These are phyloP conservation scores for Pteria penguin DNA, from an alignment of 2,888 invertebrate species.

Conservation along the genomic window DNA sequence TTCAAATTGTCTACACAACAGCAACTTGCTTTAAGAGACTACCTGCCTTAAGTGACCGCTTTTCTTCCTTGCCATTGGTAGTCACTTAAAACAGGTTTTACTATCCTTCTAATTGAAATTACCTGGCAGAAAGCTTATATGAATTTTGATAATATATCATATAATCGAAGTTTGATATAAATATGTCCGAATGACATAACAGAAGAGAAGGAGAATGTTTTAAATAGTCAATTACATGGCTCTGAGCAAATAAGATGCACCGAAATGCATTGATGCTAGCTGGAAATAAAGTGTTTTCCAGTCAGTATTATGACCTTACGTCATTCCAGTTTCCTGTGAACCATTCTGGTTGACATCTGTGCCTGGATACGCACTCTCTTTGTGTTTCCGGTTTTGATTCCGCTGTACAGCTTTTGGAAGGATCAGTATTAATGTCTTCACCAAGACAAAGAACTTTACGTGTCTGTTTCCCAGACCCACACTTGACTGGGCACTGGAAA, in stretches of 20 bases:
- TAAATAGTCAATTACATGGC: neutral
- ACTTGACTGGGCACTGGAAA: constrained; percentile 75
- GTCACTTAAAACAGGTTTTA: too few species aligned
- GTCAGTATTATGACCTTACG: too few species aligned
- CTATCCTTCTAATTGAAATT: too few species aligned
- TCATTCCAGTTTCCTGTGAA: constrained; percentile 68
- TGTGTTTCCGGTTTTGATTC: constrained; percentile 22
- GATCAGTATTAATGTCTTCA: constrained; percentile 20
- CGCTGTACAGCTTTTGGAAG: constrained; percentile 21
- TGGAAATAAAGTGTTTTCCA: too few species aligned
- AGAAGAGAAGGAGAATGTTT: neutral
- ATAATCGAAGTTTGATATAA: neutral
- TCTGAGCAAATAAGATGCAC: neutral
- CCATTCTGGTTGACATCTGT: constrained; percentile 63
- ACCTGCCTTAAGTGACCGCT: too few species aligned
- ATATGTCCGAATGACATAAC: neutral
- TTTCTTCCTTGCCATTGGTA: too few species aligned
- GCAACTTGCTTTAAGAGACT: too few species aligned
- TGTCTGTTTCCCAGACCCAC: constrained; percentile 74
- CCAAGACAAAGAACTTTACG: constrained; percentile 57
- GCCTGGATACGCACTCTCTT: constrained; percentile 3
- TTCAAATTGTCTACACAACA: too few species aligned
- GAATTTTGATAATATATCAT: too few species aligned
- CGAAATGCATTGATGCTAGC: too few species aligned
- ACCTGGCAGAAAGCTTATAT: too few species aligned